Evolutionary conservation across 2,888 invertebrate species (phyloP).

Genomic region (Leptinotarsa haldemani): DNA sequence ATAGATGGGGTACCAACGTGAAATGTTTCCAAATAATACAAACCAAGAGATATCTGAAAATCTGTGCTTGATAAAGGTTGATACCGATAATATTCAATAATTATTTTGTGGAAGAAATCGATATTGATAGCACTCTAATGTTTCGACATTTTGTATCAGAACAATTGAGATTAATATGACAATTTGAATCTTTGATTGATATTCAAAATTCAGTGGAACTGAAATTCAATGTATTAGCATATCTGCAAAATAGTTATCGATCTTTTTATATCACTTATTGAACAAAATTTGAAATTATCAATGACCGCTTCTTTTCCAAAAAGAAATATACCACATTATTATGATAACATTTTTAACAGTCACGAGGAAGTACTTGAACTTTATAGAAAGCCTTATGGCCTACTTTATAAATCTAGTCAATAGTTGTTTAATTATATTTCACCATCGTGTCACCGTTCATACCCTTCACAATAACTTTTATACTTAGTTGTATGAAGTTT

Average conservation of each 20-base stretch:
- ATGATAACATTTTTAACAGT: not conserved
- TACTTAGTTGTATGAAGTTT: slow-evolving; percentile 33
- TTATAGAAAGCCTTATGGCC: not conserved
- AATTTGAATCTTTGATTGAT: too few species aligned
- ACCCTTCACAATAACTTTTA: slow-evolving; percentile 29
- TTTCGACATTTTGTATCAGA: not conserved
- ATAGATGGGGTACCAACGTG: too few species aligned
- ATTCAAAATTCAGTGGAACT: too few species aligned
- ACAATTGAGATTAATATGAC: not conserved
- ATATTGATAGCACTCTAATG: not conserved
- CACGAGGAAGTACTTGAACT: not conserved
- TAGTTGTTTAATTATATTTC: slow-evolving; percentile 31
- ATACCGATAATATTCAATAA: not conserved
- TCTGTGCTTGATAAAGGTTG: not conserved
- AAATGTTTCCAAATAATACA: too few species aligned
- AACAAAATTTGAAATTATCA: too few species aligned
- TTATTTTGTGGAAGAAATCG: not conserved
- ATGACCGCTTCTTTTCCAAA: too few species aligned
- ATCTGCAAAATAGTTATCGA: not conserved
- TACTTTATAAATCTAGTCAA: slow-evolving; percentile 41
- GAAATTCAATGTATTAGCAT: not conserved
- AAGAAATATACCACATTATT: too few species aligned
- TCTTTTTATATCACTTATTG: not conserved
- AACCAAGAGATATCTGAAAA: not conserved
- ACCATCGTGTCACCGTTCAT: slow-evolving; percentile 17